These are phyloP conservation scores for Scartelaos histophorus DNA, from an alignment of 2,113 vertebrate genomes.

Conservation along the genomic window DNA sequence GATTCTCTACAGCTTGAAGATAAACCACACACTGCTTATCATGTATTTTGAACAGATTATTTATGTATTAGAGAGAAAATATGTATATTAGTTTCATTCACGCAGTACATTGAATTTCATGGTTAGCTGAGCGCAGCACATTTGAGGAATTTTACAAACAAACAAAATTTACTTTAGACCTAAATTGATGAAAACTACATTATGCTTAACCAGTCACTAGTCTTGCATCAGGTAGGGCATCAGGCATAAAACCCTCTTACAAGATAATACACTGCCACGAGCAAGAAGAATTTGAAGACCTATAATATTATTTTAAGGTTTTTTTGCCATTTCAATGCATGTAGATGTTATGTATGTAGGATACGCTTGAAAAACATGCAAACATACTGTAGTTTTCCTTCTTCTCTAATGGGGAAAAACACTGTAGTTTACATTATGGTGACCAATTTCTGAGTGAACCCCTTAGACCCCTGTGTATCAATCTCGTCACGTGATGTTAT, in stretches of 20 bases:
- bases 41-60: neutral
- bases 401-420: neutral
- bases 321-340: neutral
- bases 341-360: neutral
- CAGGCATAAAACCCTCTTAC: neutral
- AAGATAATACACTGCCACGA: neutral
- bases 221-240: neutral
- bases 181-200: neutral
- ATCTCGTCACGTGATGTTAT: slow-evolving; percentile 44
- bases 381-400: neutral
- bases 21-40: neutral
- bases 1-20: neutral
- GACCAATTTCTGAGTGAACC: slow-evolving; percentile 2
- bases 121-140: neutral
- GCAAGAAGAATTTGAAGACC: neutral
- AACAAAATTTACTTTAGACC: neutral
- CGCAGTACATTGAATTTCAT: neutral
- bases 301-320: neutral
- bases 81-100: neutral
- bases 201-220: neutral
- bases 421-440: neutral
- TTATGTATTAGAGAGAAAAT: neutral
- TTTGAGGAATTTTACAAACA: neutral
- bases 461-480: neutral
- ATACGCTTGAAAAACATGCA: neutral